Conservation (phyloP, 2,113 vertebrate species). For the Leucosticte australis region DNA sequence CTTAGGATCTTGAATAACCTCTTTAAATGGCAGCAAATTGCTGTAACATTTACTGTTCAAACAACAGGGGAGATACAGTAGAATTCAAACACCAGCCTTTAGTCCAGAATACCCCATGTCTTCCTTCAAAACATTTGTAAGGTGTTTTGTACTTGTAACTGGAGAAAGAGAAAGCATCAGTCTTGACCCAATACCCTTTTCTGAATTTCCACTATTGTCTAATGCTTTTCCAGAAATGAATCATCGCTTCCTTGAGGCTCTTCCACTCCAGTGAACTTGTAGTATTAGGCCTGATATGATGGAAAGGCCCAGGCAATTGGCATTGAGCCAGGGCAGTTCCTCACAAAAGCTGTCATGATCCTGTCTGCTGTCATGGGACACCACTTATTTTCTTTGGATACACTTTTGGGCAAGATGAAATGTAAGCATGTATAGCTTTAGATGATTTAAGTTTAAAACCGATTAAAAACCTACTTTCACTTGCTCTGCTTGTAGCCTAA, state of each 20-base stretch:
- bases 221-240: not conserved
- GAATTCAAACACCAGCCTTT: not conserved
- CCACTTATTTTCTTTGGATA: not conserved
- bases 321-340: not conserved
- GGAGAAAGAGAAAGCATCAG: not conserved
- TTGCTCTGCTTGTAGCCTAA: not conserved
- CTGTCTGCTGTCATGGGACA: not conserved
- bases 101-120: not conserved
- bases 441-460: not conserved
- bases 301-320: not conserved
- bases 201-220: not conserved
- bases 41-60: not conserved
- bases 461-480: not conserved
- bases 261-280: not conserved
- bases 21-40: not conserved
- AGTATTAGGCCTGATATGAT: not conserved
- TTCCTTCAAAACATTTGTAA: not conserved
- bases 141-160: no score
- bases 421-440: not conserved
- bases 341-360: not conserved
- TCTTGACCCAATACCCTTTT: not conserved
- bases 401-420: not conserved
- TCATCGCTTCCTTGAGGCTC: not conserved
- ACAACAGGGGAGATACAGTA: not conserved
- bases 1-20: not conserved